These are phyloP conservation scores for Gasteruption jaculator DNA, from an alignment of 2,888 invertebrate species.

Conservation along the genomic window DNA sequence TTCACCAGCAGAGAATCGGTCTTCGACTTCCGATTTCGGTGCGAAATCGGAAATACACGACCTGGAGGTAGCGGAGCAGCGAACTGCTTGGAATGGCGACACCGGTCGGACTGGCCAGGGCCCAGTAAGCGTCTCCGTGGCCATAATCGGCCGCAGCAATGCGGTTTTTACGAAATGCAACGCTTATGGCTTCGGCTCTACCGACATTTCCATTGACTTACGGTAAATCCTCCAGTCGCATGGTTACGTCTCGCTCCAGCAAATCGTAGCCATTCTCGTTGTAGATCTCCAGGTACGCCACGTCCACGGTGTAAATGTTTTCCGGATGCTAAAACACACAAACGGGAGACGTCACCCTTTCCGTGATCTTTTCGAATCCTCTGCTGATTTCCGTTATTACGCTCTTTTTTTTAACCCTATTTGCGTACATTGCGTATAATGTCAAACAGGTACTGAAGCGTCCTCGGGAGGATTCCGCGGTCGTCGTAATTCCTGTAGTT, in stretches of 20 bases:
- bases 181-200: not conserved
- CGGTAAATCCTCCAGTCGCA: conserved; percentile 54
- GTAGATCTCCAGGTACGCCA: conserved; percentile 58
- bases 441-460: conserved; percentile 53
- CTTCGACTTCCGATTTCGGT: too few species aligned
- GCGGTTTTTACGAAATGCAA: conserved; percentile 24
- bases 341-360: too few species aligned
- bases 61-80: too few species aligned
- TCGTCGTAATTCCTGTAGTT: conserved; percentile 48
- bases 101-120: conserved; percentile 9
- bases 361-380: not conserved
- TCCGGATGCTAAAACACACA: conserved; percentile 38
- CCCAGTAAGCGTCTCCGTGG: conserved; percentile 4
- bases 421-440: conserved; percentile 46
- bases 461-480: conserved; percentile 55
- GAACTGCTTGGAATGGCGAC: conserved; percentile 20
- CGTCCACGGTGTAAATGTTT: conserved; percentile 46
- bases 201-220: conserved; percentile 38
- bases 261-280: conserved; percentile 57
- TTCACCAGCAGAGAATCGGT: too few species aligned
- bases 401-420: not conserved
- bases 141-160: conserved; percentile 15
- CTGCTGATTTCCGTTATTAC: not conserved
- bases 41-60: too few species aligned
- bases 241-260: conserved; percentile 47